phyloP scores from a whole-genome alignment of 2,888 invertebrate species.

The Archaeoteleia sp. region DNA sequence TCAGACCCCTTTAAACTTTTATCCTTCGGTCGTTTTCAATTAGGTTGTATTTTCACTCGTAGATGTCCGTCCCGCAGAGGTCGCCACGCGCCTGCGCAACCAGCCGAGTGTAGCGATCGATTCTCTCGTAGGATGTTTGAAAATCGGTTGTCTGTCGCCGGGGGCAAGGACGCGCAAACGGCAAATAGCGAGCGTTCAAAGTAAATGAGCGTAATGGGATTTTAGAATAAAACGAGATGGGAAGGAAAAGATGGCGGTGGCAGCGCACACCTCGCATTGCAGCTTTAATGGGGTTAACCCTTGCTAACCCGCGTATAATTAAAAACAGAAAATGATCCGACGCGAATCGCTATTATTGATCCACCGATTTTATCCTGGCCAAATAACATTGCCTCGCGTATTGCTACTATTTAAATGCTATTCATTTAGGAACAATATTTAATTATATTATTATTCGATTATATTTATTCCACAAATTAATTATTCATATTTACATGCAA shows the following conservation, averaged over 20 bases:
- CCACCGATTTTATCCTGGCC: conserved; percentile 53
- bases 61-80: background rate
- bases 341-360: conserved; percentile 66
- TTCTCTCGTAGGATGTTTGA: conserved; percentile 12
- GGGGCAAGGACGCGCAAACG: conserved; percentile 40
- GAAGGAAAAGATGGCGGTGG: conserved; percentile 53
- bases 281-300: conserved; percentile 67
- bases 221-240: conserved; percentile 55
- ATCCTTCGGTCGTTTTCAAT: background rate
- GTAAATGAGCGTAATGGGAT: conserved; percentile 60
- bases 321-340: conserved; percentile 66
- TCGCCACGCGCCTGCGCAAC: conserved; percentile 1
- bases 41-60: conserved; percentile 1
- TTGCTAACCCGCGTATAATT: conserved; percentile 66
- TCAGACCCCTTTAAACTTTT: no score
- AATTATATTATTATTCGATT: no score
- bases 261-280: conserved; percentile 49
- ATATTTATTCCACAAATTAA: no score
- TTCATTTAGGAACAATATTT: no score
- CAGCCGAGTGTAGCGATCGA: conserved; percentile 2
- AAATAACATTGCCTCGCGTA: conserved; percentile 31
- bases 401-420: no score
- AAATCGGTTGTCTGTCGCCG: conserved; percentile 22
- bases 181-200: conserved; percentile 36
- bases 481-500: no score